Percentiles rank a stretch among this genome's conserved stretches.
phyloP scores from a whole-genome alignment of 2,113 vertebrate species.

The Panthera leo region DNA sequence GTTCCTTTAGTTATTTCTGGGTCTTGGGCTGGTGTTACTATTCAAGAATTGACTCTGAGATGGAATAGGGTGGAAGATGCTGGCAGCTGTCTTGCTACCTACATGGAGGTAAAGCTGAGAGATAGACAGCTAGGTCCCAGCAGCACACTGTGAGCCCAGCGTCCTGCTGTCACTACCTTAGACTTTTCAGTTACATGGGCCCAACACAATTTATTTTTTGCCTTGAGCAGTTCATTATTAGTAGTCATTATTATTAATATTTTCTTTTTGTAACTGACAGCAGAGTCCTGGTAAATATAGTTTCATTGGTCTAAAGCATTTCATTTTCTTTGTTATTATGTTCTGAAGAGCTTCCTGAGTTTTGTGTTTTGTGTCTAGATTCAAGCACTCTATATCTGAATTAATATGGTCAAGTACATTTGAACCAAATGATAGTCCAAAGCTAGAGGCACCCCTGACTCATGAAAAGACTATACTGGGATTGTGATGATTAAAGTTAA shows the following conservation, averaged over 20 bases:
- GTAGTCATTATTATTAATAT: background rate
- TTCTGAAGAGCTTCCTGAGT: background rate
- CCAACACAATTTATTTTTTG: background rate
- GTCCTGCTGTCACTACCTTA: background rate
- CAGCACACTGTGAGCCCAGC: background rate
- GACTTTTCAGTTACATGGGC: background rate
- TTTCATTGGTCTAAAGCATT: background rate
- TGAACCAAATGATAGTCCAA: background rate
- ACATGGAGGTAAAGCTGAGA: background rate
- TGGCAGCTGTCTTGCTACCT: background rate
- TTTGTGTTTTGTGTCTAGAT: background rate
- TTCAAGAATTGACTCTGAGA: background rate
- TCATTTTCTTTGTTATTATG: background rate
- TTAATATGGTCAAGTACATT: background rate
- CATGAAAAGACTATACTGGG: background rate
- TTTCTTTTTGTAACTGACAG: background rate
- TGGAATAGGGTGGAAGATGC: background rate
- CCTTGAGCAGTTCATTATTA: background rate
- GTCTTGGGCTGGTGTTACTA: background rate
- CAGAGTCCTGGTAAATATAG: background rate
- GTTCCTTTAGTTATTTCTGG: background rate
- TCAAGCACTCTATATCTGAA: background rate
- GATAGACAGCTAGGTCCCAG: too few species aligned
- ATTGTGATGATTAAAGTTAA: background rate
- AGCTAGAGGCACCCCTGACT: background rate